Conservation (phyloP, 2,888 invertebrate species). For the Hydraecia micacea region DNA sequence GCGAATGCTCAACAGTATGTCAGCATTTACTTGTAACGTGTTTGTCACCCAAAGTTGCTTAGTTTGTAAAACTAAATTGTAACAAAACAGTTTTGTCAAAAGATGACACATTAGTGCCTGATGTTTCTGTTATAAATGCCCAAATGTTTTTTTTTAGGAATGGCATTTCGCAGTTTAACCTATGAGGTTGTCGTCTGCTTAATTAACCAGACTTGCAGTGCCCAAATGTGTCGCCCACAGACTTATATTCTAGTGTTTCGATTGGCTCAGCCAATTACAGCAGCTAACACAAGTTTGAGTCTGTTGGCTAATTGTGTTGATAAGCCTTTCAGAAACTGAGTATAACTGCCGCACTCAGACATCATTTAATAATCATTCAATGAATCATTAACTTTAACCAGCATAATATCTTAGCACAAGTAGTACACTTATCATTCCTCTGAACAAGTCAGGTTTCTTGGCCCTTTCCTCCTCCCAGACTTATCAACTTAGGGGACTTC, state of each 20-base stretch:
- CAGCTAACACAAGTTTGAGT: neutral
- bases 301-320: conserved; percentile 3
- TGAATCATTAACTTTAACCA: conserved; percentile 20
- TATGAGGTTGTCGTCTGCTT: no score
- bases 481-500: neutral
- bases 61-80: neutral
- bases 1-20: neutral
- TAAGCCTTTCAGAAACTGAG: conserved; percentile 6
- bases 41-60: neutral
- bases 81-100: neutral
- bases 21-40: neutral
- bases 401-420: neutral
- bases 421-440: neutral
- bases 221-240: neutral
- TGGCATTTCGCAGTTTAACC: no score
- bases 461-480: no score
- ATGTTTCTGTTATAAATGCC: neutral
- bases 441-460: neutral
- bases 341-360: conserved; percentile 1
- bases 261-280: neutral
- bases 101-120: neutral
- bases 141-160: no score
- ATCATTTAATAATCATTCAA: neutral
- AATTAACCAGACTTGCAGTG: no score
- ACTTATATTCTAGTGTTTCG: neutral